Conservation (phyloP, 2,113 vertebrate species). For the Tetrao urogallus region DNA sequence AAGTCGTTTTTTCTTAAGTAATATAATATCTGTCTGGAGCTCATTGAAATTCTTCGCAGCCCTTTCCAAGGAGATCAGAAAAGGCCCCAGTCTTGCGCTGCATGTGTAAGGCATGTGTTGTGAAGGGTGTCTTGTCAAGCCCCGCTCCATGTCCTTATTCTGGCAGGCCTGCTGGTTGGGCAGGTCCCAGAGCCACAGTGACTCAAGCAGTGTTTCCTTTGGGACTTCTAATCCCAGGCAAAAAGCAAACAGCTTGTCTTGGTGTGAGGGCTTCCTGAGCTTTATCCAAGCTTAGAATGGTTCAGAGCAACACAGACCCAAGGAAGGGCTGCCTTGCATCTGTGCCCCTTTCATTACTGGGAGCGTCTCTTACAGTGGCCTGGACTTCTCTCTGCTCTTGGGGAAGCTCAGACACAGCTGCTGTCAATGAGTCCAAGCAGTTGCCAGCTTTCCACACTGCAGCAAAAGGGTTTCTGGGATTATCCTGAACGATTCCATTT, state of each 20-base stretch:
- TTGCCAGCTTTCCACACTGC: neutral
- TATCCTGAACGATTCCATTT: neutral
- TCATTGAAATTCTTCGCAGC: neutral
- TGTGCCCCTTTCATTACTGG: neutral
- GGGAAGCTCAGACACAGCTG: neutral
- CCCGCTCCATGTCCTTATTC: neutral
- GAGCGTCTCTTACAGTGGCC: neutral
- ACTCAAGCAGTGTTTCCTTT: neutral
- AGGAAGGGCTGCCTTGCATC: neutral
- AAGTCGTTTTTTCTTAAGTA: neutral
- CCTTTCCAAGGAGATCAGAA: neutral
- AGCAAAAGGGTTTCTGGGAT: neutral
- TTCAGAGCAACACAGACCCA: neutral
- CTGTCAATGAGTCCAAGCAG: neutral
- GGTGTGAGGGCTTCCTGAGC: neutral
- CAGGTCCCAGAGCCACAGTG: neutral
- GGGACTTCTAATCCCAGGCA: neutral
- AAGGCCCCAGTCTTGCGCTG: neutral
- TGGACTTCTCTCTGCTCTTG: neutral
- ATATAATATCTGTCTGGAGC: neutral
- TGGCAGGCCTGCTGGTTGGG: neutral
- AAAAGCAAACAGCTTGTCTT: neutral
- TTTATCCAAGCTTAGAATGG: neutral
- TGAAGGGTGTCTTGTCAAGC: neutral
- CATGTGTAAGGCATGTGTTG: neutral